Conservation (phyloP, 2,113 vertebrate species). For the Alexandromys fortis region DNA sequence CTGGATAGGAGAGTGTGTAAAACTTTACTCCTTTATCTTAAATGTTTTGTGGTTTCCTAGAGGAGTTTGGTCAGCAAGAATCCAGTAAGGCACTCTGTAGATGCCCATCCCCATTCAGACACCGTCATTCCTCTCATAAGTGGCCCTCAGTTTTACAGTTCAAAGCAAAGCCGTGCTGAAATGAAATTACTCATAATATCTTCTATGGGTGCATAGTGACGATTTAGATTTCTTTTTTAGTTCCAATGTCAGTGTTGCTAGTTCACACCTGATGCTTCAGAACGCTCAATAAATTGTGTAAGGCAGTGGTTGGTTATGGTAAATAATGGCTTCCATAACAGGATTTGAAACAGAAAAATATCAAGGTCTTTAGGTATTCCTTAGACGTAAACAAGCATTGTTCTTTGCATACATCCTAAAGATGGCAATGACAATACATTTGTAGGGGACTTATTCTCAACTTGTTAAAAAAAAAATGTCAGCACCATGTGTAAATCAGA, state of each 20-base stretch:
- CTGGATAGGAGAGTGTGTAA: background rate
- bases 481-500: background rate
- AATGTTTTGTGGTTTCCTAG: constrained; percentile 19
- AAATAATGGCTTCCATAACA: background rate
- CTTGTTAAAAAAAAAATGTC: background rate
- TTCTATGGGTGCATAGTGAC: background rate
- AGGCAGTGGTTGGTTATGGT: constrained; percentile 11
- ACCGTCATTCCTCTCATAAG: background rate
- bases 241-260: background rate
- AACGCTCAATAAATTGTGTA: constrained; percentile 2
- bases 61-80: constrained; percentile 49
- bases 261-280: background rate
- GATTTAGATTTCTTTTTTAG: constrained; percentile 12
- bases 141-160: background rate
- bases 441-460: background rate
- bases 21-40: constrained; percentile 28
- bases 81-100: constrained; percentile 44
- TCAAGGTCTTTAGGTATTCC: background rate
- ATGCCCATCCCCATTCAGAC: constrained; percentile 21
- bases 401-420: background rate
- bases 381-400: background rate
- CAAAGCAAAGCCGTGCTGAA: constrained; percentile 9
- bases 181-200: background rate
- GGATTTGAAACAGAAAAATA: constrained; percentile 22
- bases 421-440: background rate